A percentile compares a stretch with the other conserved stretches of the same genome.
These are phyloP conservation scores for Cosmopolites sordidus DNA, from an alignment of 2,888 invertebrate genomes.

Conservation along the genomic window DNA sequence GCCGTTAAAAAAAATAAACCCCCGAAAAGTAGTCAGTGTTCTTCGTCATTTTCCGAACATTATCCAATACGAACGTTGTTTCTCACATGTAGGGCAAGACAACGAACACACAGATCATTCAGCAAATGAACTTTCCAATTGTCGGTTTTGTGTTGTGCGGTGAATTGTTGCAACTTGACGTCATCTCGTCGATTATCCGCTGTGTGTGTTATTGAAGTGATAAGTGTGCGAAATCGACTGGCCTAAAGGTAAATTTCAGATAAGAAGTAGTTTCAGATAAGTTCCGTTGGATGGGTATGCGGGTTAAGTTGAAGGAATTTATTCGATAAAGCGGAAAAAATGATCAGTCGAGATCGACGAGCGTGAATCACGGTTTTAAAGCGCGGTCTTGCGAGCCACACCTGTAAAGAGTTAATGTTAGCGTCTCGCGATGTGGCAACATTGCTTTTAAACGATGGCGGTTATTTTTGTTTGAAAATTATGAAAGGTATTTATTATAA, in stretches of 20 bases:
- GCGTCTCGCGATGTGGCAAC: conserved; percentile 32
- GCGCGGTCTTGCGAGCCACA: conserved; percentile 30
- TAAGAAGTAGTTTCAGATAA: too few relatives aligned
- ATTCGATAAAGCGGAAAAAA: neutral
- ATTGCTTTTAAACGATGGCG: conserved; percentile 17
- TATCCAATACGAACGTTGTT: too few relatives aligned
- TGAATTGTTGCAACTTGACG: conserved; percentile 8
- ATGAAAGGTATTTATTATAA: too few relatives aligned
- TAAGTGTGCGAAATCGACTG: conserved; percentile 2
- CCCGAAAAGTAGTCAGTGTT: too few relatives aligned
- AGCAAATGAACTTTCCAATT: conserved; percentile 9
- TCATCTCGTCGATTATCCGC: neutral
- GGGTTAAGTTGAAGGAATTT: conserved; percentile 1
- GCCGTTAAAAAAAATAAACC: neutral
- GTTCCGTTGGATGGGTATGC: neutral
- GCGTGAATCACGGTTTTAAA: conserved; percentile 19
- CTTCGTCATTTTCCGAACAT: too few relatives aligned
- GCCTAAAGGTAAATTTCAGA: conserved; percentile 10
- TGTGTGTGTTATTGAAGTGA: neutral
- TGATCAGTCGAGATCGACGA: neutral
- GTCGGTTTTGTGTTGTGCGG: conserved; percentile 2
- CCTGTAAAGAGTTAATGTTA: conserved; percentile 33
- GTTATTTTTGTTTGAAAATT: too few relatives aligned
- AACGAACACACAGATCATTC: too few relatives aligned
- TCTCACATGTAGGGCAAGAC: too few relatives aligned